Base-by-base conservation (phyloP, 2,113 vertebrate species). In the Tinamus guttatus region DNA sequence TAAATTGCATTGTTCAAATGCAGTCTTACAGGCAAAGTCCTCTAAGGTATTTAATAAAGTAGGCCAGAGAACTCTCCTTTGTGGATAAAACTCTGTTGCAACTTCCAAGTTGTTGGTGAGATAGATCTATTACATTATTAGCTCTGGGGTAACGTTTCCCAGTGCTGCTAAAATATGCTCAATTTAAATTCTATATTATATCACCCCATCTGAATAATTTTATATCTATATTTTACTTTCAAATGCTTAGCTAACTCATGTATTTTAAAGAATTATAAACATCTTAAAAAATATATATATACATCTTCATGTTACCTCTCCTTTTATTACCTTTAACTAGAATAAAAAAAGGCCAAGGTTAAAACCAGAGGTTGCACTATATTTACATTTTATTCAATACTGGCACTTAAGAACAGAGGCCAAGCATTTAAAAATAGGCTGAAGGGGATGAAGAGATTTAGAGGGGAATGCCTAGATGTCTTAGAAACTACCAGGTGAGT, bases 151-250 rank as follows among this genome's bases (percentile, higher is more conserved):
- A 94, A 95, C 79, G 90, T 91, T 94, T 96, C 94, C 91, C 95
- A 95, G 68, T 79, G 86, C 90, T 97, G 68, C 76, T 97, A 95
- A 94, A 93, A 96, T 73, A 96, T 94, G 92, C 89, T 94, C 96
- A 82, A 93, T 93, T 97, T 96, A 97, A 97, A 96, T 96, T 97
- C 96, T 91, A 81, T 94, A 95, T 95, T 96, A 82, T 96, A 90
- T 89, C 95, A 87, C 54, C 76, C 49, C 0, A 0, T 95, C 91
- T 95, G 90, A 95, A 96, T 96, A 97, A 96, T 98, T 97, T 96
- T 93, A 87, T 96, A 87, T 95, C 94, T 96, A 89, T 96, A 96
- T 97, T 96, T 97, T 97, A 97, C 86, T 96, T 96, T 96, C 93
- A 96, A 96, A 97, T 97, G 89, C 90, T 92, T 85, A 83, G 90